Conservation (phyloP, 1,140 invertebrate genomes). For the Drosophila subpulchrella region DNA sequence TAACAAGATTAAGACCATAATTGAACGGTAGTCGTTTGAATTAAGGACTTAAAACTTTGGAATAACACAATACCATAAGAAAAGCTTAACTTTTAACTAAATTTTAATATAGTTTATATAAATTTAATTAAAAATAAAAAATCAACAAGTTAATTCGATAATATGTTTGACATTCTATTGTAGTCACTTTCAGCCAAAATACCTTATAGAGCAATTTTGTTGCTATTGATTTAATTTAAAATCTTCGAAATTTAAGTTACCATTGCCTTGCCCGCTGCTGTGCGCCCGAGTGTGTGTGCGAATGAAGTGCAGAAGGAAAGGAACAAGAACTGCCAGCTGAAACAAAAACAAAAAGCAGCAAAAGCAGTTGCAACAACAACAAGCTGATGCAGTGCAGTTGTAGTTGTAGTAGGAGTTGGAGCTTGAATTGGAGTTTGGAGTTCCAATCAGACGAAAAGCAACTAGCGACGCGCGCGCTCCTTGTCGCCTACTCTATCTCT, state of each 20-base stretch:
- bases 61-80: too few relatives aligned
- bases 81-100: too few relatives aligned
- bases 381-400: conserved; percentile 10
- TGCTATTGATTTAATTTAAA: too few relatives aligned
- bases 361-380: conserved; percentile 18
- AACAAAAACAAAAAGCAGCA: conserved; percentile 41
- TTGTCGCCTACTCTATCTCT: conserved; percentile 40
- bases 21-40: too few relatives aligned
- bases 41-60: too few relatives aligned
- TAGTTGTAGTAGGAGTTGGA: conserved; percentile 15
- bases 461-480: conserved; percentile 61
- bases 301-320: conserved; percentile 48
- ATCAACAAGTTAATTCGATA: too few relatives aligned
- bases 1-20: too few relatives aligned
- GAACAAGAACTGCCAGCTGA: conserved; percentile 60
- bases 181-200: too few relatives aligned
- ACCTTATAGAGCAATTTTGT: too few relatives aligned
- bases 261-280: conserved; percentile 4
- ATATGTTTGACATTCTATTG: too few relatives aligned
- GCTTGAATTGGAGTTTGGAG: conserved; percentile 6
- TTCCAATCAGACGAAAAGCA: conserved; percentile 43
- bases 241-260: not conserved
- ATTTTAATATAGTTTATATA: too few relatives aligned
- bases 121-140: too few relatives aligned
- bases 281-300: conserved; percentile 24